Conservation (phyloP, 2,888 invertebrate genomes). For the Ethmia dodecea region DNA sequence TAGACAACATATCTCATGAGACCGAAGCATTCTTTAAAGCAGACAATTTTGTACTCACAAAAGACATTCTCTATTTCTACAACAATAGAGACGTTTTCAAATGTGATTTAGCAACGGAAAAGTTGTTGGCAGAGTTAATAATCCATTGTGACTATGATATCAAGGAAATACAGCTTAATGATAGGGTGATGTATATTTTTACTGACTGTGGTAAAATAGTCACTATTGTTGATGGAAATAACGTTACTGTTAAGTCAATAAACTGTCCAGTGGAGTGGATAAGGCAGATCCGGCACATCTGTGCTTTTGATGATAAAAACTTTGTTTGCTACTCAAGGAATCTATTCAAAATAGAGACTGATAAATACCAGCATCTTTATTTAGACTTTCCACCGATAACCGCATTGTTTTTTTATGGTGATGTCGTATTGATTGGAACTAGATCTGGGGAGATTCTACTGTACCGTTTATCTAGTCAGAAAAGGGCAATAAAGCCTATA, state of each 20-base stretch:
- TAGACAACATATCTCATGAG: slow-evolving; percentile 27
- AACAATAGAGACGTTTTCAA: slow-evolving; percentile 44
- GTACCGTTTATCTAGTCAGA: slow-evolving; percentile 51
- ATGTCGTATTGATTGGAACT: slow-evolving; percentile 51
- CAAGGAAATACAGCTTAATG: slow-evolving; percentile 43
- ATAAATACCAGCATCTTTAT: slow-evolving; percentile 48
- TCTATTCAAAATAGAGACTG: slow-evolving; percentile 56
- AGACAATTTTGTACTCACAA: slow-evolving; percentile 45
- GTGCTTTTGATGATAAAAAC: slow-evolving; percentile 46
- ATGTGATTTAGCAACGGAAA: slow-evolving; percentile 35
- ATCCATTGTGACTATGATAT: slow-evolving; percentile 46
- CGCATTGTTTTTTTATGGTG: slow-evolving; percentile 57
- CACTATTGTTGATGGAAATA: slow-evolving; percentile 29
- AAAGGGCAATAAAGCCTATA: slow-evolving; percentile 34
- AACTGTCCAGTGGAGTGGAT: slow-evolving; percentile 52
- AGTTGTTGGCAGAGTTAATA: slow-evolving; percentile 37
- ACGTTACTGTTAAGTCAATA: slow-evolving; percentile 29
- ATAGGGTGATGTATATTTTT: slow-evolving; percentile 37
- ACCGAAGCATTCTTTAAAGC: slow-evolving; percentile 49
- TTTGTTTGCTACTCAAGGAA: slow-evolving; percentile 58
- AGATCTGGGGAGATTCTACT: slow-evolving; percentile 45
- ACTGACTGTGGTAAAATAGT: slow-evolving; percentile 55
- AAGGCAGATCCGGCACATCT: slow-evolving; percentile 46
- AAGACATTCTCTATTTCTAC: slow-evolving; percentile 39
- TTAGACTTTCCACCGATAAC: slow-evolving; percentile 57